Conservation (phyloP, 2,113 vertebrate species). For the Cranoglanis bouderius region DNA sequence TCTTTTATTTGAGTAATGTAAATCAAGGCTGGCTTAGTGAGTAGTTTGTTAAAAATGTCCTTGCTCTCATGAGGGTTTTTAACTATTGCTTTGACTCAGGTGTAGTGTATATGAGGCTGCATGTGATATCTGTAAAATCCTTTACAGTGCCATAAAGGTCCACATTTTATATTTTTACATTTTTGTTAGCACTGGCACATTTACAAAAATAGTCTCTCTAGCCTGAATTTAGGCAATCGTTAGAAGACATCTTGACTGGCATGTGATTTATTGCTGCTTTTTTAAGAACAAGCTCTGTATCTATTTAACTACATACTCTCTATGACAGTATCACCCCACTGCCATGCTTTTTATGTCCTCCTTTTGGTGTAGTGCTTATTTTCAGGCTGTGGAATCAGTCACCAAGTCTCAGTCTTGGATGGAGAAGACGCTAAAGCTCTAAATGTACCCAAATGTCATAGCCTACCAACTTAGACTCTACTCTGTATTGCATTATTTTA, state of each 20-base stretch:
- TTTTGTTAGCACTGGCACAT: background rate
- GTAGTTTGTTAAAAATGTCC: slow-evolving; percentile 3
- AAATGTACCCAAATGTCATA: background rate
- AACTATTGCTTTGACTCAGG: background rate
- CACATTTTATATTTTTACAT: background rate
- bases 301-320: background rate
- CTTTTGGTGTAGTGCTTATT: background rate
- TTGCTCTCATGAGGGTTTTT: background rate
- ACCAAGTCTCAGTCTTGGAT: background rate
- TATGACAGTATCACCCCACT: background rate
- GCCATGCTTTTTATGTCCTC: background rate
- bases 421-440: background rate
- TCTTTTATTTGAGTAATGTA: slow-evolving; percentile 11
- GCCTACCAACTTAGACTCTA: background rate
- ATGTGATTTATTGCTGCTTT: background rate
- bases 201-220: background rate
- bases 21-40: background rate
- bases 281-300: background rate
- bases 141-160: background rate
- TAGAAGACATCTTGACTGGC: background rate
- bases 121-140: background rate
- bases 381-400: background rate
- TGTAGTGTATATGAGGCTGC: background rate
- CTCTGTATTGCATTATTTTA: background rate
- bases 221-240: background rate